Evolutionary conservation across 2,888 invertebrate species (phyloP).

Genomic region (Stenodema calcarata): DNA sequence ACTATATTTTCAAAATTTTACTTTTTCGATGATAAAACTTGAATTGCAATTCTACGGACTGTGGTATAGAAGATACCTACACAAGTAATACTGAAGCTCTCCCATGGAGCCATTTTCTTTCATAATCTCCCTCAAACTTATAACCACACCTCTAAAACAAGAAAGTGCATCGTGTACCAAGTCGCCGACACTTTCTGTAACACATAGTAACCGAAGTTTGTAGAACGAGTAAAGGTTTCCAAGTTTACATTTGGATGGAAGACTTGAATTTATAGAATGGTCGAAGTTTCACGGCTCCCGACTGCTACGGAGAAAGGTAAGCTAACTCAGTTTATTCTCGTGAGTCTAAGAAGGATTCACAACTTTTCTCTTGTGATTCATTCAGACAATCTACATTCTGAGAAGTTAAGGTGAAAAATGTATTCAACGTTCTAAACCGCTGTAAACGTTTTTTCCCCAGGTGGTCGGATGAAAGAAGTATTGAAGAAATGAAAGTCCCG

Average conservation of each 20-base stretch:
- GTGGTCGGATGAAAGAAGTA: background rate
- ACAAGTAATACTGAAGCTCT: too few relatives aligned
- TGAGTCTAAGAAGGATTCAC: background rate
- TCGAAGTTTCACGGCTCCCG: background rate
- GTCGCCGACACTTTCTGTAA: background rate
- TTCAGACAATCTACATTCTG: background rate
- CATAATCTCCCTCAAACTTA: background rate
- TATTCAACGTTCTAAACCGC: background rate
- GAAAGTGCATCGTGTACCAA: background rate
- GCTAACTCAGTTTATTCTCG: background rate
- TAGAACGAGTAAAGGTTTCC: background rate
- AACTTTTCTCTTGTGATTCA: background rate
- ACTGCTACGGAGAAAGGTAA: background rate
- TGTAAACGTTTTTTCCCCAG: background rate
- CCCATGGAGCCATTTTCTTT: background rate
- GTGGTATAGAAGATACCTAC: too few relatives aligned
- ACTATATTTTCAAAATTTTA: too few relatives aligned
- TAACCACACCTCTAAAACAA: background rate
- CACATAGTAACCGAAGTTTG: background rate
- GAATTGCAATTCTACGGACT: too few relatives aligned
- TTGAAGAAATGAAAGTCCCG: background rate
- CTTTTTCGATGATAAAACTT: too few relatives aligned
- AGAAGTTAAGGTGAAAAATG: background rate
- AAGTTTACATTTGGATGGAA: background rate
- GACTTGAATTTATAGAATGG: background rate